Conservation (phyloP, 2,113 vertebrate genomes). For the Psilopsiagon aymara region DNA sequence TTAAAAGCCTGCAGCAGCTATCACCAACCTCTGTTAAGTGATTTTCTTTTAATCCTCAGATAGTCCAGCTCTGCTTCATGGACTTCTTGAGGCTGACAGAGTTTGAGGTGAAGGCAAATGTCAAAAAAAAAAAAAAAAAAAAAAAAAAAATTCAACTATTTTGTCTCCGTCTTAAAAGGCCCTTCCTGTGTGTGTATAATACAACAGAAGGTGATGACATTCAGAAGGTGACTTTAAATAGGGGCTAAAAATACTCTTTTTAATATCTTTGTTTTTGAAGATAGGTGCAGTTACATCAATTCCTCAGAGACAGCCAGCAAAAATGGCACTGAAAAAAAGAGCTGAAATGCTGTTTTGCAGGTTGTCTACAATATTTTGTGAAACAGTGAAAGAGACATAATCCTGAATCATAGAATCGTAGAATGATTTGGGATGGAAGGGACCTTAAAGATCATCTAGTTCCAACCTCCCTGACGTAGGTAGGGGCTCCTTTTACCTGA, state of each 20-base stretch:
- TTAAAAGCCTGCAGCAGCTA: background rate
- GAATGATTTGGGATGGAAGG: background rate
- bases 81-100: background rate
- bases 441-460: background rate
- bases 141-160: background rate
- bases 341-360: background rate
- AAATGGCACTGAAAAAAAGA: background rate
- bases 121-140: background rate
- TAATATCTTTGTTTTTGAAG: background rate
- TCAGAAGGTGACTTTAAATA: constrained; percentile 2
- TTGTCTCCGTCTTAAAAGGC: background rate
- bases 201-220: background rate
- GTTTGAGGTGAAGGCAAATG: background rate
- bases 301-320: constrained; percentile 5
- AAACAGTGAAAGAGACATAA: background rate
- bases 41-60: background rate
- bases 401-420: background rate
- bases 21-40: background rate
- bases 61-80: background rate
- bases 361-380: background rate
- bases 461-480: background rate
- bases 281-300: background rate
- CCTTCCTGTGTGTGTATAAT: background rate
- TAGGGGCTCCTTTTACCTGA: background rate
- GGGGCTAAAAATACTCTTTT: background rate